phyloP scores from a whole-genome alignment of 2,113 vertebrate genomes.

The Rhodinocichla rosea region DNA sequence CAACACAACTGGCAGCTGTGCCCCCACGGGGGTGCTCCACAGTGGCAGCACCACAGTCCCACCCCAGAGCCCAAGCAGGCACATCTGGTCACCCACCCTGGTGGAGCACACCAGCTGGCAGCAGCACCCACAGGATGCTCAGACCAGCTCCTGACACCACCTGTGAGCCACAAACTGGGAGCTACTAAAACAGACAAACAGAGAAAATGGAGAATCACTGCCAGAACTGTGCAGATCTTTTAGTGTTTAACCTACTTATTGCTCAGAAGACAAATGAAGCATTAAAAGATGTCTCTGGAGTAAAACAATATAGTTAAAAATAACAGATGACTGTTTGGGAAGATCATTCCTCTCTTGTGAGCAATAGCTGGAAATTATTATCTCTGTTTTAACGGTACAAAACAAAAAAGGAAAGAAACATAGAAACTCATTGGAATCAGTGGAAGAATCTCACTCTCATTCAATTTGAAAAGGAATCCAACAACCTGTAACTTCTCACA shows the following conservation, averaged over 20 bases:
- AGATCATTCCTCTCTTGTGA: conserved; percentile 25
- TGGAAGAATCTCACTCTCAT: neutral
- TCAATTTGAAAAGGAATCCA: neutral
- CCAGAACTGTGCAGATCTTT: neutral
- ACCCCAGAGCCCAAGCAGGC: accelerated
- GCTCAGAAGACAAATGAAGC: neutral
- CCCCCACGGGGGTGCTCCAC: accelerated
- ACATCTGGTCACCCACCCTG: neutral
- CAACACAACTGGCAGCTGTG: accelerated
- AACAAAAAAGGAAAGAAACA: neutral
- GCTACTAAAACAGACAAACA: neutral
- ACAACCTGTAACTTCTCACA: neutral
- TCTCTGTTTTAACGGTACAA: neutral
- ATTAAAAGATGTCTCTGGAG: neutral
- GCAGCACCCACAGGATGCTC: neutral
- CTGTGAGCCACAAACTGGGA: neutral
- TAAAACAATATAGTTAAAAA: conserved; percentile 13
- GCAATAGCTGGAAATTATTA: conserved; percentile 20
- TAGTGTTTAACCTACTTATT: neutral
- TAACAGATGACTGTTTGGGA: neutral
- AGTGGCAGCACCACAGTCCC: neutral
- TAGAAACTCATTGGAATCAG: neutral
- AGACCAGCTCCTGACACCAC: neutral
- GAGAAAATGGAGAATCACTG: neutral
- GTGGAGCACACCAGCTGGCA: neutral